Evolutionary conservation across 2,113 vertebrate genomes (phyloP).

Genomic region (Platanista minor): DNA sequence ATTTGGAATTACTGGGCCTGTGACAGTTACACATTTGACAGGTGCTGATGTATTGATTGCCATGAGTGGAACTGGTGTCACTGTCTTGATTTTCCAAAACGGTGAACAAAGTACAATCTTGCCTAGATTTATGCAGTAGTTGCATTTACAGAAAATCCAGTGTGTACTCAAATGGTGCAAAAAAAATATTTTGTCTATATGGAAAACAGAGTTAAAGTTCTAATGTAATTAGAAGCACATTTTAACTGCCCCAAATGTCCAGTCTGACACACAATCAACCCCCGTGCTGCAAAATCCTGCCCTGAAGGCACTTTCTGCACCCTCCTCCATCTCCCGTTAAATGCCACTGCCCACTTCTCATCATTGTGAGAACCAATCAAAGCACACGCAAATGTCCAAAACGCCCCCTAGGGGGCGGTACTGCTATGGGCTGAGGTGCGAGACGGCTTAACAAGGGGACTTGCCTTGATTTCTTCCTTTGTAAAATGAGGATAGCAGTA

Average conservation of each 20-base stretch:
- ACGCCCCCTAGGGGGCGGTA: constrained; percentile 39
- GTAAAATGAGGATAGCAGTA: background rate
- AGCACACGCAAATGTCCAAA: constrained; percentile 7
- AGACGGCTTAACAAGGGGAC: background rate
- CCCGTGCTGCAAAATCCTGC: background rate
- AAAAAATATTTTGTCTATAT: constrained; percentile 1
- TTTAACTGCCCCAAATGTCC: background rate
- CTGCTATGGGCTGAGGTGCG: background rate
- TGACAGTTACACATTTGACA: background rate
- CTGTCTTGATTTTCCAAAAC: background rate
- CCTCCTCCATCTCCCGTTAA: background rate
- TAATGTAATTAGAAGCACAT: constrained; percentile 2
- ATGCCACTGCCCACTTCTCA: background rate
- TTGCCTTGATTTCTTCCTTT: background rate
- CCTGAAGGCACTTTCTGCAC: background rate
- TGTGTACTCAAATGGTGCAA: constrained; percentile 13
- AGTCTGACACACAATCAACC: background rate
- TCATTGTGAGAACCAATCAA: background rate
- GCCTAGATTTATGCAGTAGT: background rate
- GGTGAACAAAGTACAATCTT: background rate
- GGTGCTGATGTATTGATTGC: background rate
- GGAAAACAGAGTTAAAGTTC: constrained; percentile 19
- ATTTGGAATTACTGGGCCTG: background rate
- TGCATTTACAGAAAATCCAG: background rate
- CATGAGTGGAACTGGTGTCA: background rate